A percentile compares a stretch with the other conserved stretches of the same genome.
Evolutionary conservation across 2,888 invertebrate genomes (phyloP).

Genomic region (Eupithecia exiguata): DNA sequence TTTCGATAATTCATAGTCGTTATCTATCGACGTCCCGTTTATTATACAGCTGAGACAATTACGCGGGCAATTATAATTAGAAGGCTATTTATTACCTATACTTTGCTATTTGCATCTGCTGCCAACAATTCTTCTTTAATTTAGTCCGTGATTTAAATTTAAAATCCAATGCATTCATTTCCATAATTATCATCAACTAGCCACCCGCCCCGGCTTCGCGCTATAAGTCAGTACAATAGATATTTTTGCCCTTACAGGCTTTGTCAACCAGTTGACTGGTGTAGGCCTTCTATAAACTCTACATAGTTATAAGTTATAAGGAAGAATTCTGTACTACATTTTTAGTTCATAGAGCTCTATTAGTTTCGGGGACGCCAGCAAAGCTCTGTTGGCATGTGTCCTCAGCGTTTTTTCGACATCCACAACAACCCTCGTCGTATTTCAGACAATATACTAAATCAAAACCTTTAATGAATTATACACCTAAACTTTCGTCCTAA

Average conservation of each 20-base stretch:
- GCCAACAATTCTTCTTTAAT: constrained; percentile 39
- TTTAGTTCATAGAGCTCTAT: background rate
- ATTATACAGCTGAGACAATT: constrained; percentile 29
- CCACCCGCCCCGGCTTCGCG: background rate
- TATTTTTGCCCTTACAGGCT: background rate
- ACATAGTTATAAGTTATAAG: background rate
- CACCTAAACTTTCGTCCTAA: too few relatives aligned
- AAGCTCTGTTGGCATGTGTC: too few relatives aligned
- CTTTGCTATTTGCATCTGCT: constrained; percentile 29
- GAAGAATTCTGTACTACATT: background rate
- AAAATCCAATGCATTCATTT: background rate
- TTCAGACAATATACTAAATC: background rate
- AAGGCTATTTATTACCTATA: constrained; percentile 24
- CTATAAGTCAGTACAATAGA: background rate
- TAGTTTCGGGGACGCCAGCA: background rate
- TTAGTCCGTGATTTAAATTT: constrained; percentile 9
- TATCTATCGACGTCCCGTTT: constrained; percentile 23
- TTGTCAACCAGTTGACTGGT: background rate
- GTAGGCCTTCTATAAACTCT: background rate
- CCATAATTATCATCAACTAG: background rate
- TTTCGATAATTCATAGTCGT: constrained; percentile 24
- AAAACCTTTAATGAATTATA: too few relatives aligned
- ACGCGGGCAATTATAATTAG: constrained; percentile 35
- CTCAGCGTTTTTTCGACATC: too few relatives aligned
- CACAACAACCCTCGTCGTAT: too few relatives aligned